phyloP scores from a whole-genome alignment of 1,140 invertebrate genomes.

The Drosophila trapezifrons region DNA sequence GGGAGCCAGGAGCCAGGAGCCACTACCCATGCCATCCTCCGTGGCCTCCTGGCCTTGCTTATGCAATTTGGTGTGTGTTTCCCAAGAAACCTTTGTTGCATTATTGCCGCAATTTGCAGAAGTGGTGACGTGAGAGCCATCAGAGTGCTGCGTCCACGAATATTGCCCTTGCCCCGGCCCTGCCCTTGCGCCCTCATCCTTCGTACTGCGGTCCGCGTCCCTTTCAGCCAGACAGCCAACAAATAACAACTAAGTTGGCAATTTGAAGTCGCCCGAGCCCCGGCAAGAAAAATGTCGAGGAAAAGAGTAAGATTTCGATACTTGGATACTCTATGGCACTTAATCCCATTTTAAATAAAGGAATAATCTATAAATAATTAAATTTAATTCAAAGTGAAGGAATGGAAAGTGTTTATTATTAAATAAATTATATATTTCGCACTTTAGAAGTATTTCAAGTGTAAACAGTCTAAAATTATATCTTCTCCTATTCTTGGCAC shows the following conservation, averaged over 20 bases:
- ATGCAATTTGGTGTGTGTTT: slow-evolving; percentile 81
- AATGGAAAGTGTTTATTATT: too few species aligned
- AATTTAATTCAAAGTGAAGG: too few species aligned
- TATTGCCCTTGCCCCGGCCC: slow-evolving; percentile 52
- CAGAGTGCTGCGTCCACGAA: slow-evolving; percentile 76
- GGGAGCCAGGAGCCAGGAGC: background rate
- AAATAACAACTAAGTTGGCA: slow-evolving; percentile 81
- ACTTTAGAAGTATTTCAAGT: too few species aligned
- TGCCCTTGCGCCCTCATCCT: background rate
- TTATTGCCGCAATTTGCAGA: slow-evolving; percentile 81
- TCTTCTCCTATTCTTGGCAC: too few species aligned
- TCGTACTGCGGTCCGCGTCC: slow-evolving; percentile 8
- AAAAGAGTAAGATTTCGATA: background rate
- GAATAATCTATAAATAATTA: too few species aligned
- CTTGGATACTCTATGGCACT: background rate
- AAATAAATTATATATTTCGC: too few species aligned
- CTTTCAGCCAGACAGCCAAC: slow-evolving; percentile 70
- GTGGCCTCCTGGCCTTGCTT: slow-evolving; percentile 42
- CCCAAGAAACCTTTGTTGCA: slow-evolving; percentile 81
- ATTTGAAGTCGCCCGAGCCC: slow-evolving; percentile 69
- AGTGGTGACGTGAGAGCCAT: slow-evolving; percentile 81
- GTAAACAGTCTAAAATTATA: too few species aligned
- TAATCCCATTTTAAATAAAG: too few species aligned
- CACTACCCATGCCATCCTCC: background rate
- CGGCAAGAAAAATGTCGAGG: slow-evolving; percentile 14